Evolutionary conservation across 2,113 vertebrate species (phyloP).

Genomic region (Terrapene triunguis): DNA sequence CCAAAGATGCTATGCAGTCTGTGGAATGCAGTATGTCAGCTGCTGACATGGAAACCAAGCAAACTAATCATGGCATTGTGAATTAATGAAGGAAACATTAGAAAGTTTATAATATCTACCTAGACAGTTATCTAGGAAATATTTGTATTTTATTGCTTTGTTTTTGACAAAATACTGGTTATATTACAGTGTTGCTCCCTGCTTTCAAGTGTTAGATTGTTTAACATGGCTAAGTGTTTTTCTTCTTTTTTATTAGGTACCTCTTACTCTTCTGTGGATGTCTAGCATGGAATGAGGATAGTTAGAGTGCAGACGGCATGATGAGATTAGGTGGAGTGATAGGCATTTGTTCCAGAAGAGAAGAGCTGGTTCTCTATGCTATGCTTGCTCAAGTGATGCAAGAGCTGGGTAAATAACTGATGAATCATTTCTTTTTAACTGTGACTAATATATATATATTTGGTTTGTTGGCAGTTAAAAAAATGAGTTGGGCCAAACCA

Average conservation of each 20-base stretch:
- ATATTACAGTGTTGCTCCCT: neutral
- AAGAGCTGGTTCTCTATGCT: neutral
- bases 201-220: neutral
- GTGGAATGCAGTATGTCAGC: neutral
- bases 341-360: neutral
- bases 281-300: neutral
- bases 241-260: neutral
- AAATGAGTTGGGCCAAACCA: neutral
- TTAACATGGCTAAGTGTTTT: neutral
- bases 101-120: neutral
- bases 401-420: neutral
- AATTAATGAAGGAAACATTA: neutral
- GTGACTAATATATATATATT: too few species aligned
- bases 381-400: neutral
- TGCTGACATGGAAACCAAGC: neutral
- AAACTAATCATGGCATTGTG: neutral
- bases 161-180: neutral
- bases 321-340: neutral
- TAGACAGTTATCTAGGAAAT: neutral
- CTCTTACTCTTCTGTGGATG: neutral
- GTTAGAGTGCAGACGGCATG: neutral
- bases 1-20: neutral
- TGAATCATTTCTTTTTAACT: too few species aligned
- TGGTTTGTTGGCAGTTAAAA: too few species aligned
- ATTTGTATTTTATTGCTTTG: neutral